Evolutionary conservation across 2,888 invertebrate genomes (phyloP).

Genomic region (Orchesella flavescens): DNA sequence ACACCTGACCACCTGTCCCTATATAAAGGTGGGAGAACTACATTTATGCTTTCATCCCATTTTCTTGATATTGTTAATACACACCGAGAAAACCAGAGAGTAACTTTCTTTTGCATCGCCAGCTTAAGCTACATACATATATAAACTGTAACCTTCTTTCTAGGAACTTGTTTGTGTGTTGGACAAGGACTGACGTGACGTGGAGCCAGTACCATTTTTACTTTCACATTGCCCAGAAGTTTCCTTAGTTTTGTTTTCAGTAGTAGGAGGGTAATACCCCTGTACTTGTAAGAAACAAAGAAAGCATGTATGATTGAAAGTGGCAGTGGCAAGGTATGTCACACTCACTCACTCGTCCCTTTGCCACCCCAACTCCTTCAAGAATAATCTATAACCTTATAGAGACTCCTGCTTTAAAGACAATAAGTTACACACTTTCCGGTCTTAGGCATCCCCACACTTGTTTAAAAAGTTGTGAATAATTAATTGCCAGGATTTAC

Average conservation of each 20-base stretch:
- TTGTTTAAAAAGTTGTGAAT: slow-evolving; percentile 43
- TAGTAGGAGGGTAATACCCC: too few species aligned
- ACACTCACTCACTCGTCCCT: not conserved
- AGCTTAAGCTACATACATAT: too few species aligned
- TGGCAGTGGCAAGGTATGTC: not conserved
- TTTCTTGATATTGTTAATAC: not conserved
- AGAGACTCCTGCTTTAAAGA: not conserved
- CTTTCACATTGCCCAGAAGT: too few species aligned
- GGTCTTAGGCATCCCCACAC: not conserved
- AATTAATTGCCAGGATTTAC: slow-evolving; percentile 58
- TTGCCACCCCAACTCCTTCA: not conserved
- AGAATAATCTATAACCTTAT: not conserved
- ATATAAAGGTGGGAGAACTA: not conserved
- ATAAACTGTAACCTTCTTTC: too few species aligned
- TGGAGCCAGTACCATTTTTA: too few species aligned
- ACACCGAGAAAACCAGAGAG: not conserved
- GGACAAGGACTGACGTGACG: too few species aligned
- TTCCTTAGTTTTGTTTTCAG: too few species aligned
- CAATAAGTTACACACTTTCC: not conserved
- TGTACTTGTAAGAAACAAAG: too few species aligned
- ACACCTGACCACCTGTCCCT: slow-evolving; percentile 48
- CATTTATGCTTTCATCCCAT: not conserved
- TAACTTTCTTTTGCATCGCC: not conserved
- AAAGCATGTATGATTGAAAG: not conserved
- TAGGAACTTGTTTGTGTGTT: too few species aligned